Base-by-base conservation (phyloP, 2,113 vertebrate species). In the Hippocampus guttulatus region DNA sequence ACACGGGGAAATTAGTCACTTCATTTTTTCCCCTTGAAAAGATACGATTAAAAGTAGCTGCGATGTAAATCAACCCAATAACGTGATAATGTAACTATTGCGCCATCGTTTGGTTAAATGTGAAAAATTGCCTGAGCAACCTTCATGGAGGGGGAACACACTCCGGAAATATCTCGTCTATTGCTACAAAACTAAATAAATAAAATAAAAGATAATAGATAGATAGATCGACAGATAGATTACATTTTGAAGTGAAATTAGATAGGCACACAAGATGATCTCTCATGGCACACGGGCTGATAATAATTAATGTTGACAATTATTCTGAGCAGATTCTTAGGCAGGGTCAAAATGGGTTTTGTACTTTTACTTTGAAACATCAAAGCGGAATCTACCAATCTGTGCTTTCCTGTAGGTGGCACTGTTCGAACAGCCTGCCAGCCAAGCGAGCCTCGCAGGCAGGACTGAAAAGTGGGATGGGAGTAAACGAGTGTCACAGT, bases 381-480 rank as follows among this genome's bases (percentile, higher is more conserved):
- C 0, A 0, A 1, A 33, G 69, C 16, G 84, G 82, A 86, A 79
- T 27, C 43, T 51, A 52, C 0, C 45, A 1, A 2, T 11, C 11
- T 60, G 25, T 5, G 12, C 14, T 3, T 3, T 47, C 15, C 64
- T 64, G 52, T 71, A 58, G 21, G 25, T 30, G 57, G 57, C 10
- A 58, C 21, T 11, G 3, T 58, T 58, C 1, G 25, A 30, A 30
- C 27, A 30, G 57, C 25, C 57, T 16, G 27, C 57, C 25, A 27
- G 6, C 16, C 12, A 5, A 9, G 3, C 15, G 47, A 51, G 47
- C 47, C 47, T 18, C 43, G 38, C n/a, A 62, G 76, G 40, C 71
- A 66, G 73, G 72, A 74, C 71, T 83, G 47, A 51, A 41, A 45
- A 23, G 40, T 70, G 82, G 73, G 76, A 90, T 85, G 87, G 82